Percentiles rank a stretch among this genome's conserved stretches.
Evolutionary conservation across 2,888 invertebrate species (phyloP).

Genomic region (Microctonus aethiopoides): DNA sequence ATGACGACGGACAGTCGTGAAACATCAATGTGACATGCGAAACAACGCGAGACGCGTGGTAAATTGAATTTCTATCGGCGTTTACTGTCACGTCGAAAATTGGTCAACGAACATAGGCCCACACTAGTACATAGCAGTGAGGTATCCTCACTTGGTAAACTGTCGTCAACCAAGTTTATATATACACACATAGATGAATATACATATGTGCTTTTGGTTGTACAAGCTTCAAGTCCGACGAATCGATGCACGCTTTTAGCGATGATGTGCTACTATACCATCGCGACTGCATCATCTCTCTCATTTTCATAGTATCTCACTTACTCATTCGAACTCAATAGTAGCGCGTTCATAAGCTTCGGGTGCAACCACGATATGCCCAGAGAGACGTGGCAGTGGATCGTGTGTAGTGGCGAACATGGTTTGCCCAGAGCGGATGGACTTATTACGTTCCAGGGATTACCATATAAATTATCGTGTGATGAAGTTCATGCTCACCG

Average conservation of each 20-base stretch:
- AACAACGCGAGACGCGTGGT: conserved; percentile 24
- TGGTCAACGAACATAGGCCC: conserved; percentile 15
- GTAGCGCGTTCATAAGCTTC: conserved; percentile 22
- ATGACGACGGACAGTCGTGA: not conserved
- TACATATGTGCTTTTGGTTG: not conserved
- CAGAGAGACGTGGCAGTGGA: conserved; percentile 41
- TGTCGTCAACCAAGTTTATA: not conserved
- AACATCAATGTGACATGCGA: conserved; percentile 20
- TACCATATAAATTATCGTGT: conserved; percentile 64
- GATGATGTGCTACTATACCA: conserved; percentile 50
- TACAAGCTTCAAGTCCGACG: conserved; percentile 40
- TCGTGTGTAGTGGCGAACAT: conserved; percentile 56
- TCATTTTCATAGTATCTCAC: conserved; percentile 12
- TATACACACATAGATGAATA: not conserved
- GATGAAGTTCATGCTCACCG: conserved; percentile 52
- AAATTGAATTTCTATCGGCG: conserved; percentile 33
- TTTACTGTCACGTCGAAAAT: conserved; percentile 30
- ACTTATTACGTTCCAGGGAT: conserved; percentile 62
- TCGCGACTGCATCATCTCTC: not conserved
- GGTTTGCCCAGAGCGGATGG: conserved; percentile 54
- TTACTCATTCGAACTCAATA: conserved; percentile 1
- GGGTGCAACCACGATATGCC: conserved; percentile 26
- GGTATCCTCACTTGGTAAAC: too few relatives aligned
- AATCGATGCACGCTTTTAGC: conserved; percentile 54
- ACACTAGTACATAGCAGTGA: too few relatives aligned